phyloP scores from a whole-genome alignment of 1,140 invertebrate species.

The Dinothrombium tinctorium region DNA sequence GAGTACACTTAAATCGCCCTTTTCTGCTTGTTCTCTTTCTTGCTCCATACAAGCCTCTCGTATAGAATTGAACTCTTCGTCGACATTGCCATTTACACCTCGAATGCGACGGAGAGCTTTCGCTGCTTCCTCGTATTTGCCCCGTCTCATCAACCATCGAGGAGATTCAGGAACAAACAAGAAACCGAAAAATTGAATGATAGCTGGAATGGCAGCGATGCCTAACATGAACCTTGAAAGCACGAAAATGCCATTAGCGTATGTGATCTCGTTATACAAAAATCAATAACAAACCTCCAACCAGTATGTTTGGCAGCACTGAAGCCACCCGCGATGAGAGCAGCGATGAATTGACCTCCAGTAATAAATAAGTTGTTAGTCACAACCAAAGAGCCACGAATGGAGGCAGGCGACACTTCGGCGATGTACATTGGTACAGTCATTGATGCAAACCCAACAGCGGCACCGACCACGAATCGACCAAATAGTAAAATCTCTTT shows the following conservation, averaged over 20 bases:
- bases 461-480: constrained; percentile 31
- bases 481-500: constrained; percentile 28
- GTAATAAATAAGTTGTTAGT: constrained; percentile 34
- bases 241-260: no score
- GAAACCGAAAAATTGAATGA: constrained; percentile 33
- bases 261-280: no score
- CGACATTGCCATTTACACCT: constrained; percentile 16
- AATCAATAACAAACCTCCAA: no score
- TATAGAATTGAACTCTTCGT: constrained; percentile 21
- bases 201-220: constrained; percentile 30
- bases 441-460: constrained; percentile 35
- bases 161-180: constrained; percentile 36
- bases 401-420: constrained; percentile 29
- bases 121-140: constrained; percentile 21
- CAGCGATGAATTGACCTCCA: constrained; percentile 30
- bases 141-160: constrained; percentile 26
- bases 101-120: constrained; percentile 23
- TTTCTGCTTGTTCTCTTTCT: no score
- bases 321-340: constrained; percentile 30
- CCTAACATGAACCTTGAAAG: constrained; percentile 34
- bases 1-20: no score
- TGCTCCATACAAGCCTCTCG: constrained; percentile 13
- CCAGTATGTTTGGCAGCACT: constrained; percentile 20
- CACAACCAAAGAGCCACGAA: constrained; percentile 29
- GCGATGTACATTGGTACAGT: constrained; percentile 37